Evolutionary conservation across 2,113 vertebrate species (phyloP).

Genomic region (Corynorhinus townsendii): DNA sequence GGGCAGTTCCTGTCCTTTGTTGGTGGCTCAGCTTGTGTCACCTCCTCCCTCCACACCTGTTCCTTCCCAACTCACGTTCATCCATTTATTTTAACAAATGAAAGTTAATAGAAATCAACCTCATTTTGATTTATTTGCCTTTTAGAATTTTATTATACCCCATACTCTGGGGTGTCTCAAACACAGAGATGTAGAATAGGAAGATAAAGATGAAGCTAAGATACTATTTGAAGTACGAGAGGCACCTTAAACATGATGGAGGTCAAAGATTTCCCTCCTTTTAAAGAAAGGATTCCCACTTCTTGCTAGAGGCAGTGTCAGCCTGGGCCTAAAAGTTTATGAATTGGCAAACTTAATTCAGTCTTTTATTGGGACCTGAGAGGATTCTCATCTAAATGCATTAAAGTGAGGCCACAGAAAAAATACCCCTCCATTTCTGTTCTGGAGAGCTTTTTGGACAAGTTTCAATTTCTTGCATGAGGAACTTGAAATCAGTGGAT

Average conservation of each 20-base stretch:
- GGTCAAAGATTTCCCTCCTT: neutral
- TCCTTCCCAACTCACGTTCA: neutral
- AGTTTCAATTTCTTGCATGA: neutral
- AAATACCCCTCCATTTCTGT: neutral
- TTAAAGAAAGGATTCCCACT: neutral
- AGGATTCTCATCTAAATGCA: neutral
- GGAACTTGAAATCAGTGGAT: neutral
- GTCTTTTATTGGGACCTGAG: neutral
- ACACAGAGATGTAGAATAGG: neutral
- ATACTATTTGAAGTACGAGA: neutral
- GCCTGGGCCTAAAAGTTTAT: neutral
- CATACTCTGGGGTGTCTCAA: neutral
- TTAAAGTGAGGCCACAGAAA: neutral
- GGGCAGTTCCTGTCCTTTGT: neutral
- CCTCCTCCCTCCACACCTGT: neutral
- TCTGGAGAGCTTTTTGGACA: neutral
- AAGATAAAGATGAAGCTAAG: neutral
- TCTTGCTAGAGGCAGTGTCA: neutral
- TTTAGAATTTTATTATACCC: neutral
- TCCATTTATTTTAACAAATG: neutral
- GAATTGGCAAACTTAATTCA: neutral
- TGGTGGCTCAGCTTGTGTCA: neutral
- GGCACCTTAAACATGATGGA: neutral
- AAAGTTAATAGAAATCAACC: neutral
- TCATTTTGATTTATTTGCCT: neutral